These are phyloP conservation scores for Synergus itoensis DNA, from an alignment of 2,888 invertebrate species.

Conservation along the genomic window DNA sequence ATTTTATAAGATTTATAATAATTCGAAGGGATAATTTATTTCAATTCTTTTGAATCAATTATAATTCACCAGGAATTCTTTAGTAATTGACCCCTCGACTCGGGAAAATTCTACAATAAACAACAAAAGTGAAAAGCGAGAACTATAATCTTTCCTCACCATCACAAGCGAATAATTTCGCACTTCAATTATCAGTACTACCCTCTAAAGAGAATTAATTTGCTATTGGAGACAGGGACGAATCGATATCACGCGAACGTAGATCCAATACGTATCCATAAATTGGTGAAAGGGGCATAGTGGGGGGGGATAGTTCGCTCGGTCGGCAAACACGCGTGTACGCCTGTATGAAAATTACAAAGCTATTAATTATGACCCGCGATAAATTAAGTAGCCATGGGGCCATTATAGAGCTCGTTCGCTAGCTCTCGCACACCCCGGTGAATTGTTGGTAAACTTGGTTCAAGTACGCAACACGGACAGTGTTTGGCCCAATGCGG, in stretches of 20 bases:
- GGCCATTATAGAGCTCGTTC: conserved; percentile 75
- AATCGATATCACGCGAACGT: conserved; percentile 55
- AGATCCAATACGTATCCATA: conserved; percentile 52
- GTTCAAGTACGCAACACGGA: conserved; percentile 76
- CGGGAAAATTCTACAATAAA: too few relatives aligned
- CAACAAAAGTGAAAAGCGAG: too few relatives aligned
- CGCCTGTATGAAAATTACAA: conserved; percentile 77
- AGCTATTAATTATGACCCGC: conserved; percentile 78
- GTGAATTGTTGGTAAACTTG: conserved; percentile 79
- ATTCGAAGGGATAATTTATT: too few relatives aligned
- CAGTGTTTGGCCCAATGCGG: conserved; percentile 73
- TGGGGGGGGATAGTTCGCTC: conserved; percentile 44
- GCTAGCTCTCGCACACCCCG: conserved; percentile 61
- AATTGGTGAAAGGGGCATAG: conserved; percentile 46
- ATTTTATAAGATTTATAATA: too few relatives aligned
- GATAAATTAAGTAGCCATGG: conserved; percentile 77
- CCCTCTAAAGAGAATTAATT: conserved; percentile 31
- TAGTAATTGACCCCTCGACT: too few relatives aligned
- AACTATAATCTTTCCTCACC: background rate
- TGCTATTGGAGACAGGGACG: conserved; percentile 47
- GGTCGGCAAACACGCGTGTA: conserved; percentile 53
- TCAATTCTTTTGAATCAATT: too few relatives aligned
- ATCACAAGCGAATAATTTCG: background rate
- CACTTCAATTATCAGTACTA: conserved; percentile 24
- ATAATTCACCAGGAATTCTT: too few relatives aligned